Evolutionary conservation across 2,797 vertebrate species (phyloP).

Genomic region (Xerus rutilus): DNA sequence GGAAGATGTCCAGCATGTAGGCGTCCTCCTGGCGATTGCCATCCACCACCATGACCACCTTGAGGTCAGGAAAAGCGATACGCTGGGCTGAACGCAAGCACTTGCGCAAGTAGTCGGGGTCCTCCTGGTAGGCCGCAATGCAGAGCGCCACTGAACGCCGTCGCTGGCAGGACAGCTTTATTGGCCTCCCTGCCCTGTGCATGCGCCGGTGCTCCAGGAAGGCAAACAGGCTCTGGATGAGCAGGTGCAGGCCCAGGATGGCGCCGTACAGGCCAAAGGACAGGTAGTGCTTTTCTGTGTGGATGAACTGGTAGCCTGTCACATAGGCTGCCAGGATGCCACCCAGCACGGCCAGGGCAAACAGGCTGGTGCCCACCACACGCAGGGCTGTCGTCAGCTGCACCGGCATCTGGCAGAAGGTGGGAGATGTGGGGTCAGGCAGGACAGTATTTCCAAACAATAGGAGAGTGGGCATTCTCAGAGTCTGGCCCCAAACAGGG

Average conservation of each 20-base stretch:
- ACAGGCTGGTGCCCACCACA: slow-evolving; percentile 95
- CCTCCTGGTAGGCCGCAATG: slow-evolving; percentile 98
- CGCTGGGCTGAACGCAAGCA: slow-evolving; percentile 94
- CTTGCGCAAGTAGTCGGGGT: slow-evolving; percentile 97
- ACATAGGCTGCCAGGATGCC: slow-evolving; percentile 97
- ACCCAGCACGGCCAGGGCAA: slow-evolving; percentile 96
- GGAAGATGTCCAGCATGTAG: slow-evolving; percentile 99
- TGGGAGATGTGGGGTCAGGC: background rate
- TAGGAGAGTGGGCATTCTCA: background rate
- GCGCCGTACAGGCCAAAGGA: slow-evolving; percentile 99
- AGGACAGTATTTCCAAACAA: background rate
- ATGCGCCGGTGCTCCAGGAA: slow-evolving; percentile 97
- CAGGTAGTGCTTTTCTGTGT: slow-evolving; percentile 98
- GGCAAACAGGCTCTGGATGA: slow-evolving; percentile 97
- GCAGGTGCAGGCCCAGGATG: slow-evolving; percentile 96
- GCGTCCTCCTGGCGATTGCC: slow-evolving; percentile 95
- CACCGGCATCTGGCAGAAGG: slow-evolving; percentile 93
- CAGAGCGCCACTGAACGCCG: slow-evolving; percentile 94
- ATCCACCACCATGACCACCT: slow-evolving; percentile 98
- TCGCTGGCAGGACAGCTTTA: slow-evolving; percentile 84
- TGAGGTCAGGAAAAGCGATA: slow-evolving; percentile 95
- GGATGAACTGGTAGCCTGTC: slow-evolving; percentile 99
- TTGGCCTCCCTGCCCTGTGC: slow-evolving; percentile 88
- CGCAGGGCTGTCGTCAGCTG: slow-evolving; percentile 93
- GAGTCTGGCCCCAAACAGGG: background rate